These are phyloP conservation scores for Ennomos fuscantarius DNA, from an alignment of 2,888 invertebrate genomes.

Conservation along the genomic window DNA sequence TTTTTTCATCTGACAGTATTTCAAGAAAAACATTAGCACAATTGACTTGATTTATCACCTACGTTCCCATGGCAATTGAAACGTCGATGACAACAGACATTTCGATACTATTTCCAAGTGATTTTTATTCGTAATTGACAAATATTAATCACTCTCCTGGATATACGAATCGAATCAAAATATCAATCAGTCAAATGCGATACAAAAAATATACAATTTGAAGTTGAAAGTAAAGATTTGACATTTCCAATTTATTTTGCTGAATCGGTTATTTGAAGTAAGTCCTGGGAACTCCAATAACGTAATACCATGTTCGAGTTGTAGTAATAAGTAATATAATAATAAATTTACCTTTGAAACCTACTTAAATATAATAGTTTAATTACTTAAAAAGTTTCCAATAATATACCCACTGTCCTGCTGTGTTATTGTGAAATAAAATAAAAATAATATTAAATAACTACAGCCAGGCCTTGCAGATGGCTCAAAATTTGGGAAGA, in stretches of 20 bases:
- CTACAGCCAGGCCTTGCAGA: no score
- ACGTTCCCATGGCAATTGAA: constrained; percentile 25
- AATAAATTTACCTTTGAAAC: no score
- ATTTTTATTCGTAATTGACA: constrained; percentile 35
- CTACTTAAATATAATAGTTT: no score
- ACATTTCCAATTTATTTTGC: constrained; percentile 28
- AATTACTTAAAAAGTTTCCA: no score
- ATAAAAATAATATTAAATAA: no score
- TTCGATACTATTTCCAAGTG: constrained; percentile 17
- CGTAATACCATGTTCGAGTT: background rate
- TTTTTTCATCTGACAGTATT: constrained; percentile 13
- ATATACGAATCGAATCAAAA: constrained; percentile 27
- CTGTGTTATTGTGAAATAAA: no score
- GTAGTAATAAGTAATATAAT: no score
- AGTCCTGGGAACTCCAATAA: background rate
- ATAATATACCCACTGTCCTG: no score
- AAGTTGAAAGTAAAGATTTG: constrained; percentile 33
- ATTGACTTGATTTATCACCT: constrained; percentile 23
- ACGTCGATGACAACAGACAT: constrained; percentile 32
- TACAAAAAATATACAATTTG: constrained; percentile 14
- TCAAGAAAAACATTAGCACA: constrained; percentile 9
- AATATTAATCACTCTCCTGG: constrained; percentile 41
- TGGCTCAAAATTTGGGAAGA: no score
- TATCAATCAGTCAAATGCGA: constrained; percentile 35
- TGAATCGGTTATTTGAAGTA: background rate